Conservation (phyloP, 2,888 invertebrate genomes). For the Diploptera punctata region DNA sequence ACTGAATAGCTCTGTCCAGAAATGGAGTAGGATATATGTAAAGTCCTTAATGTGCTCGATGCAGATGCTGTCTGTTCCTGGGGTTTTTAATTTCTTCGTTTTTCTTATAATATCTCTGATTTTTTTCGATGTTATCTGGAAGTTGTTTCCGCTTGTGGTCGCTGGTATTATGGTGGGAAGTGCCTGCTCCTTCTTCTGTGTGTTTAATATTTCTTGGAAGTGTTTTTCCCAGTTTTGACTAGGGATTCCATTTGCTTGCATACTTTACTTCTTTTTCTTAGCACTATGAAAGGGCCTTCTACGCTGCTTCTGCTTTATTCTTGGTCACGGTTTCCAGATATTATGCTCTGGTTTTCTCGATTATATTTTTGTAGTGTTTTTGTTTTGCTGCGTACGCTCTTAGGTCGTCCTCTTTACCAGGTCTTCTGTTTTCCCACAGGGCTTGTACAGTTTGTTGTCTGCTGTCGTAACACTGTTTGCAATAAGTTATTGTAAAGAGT, state of each 20-base stretch:
- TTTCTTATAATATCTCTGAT: neutral
- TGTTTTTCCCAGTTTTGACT: neutral
- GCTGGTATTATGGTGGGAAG: neutral
- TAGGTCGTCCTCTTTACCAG: neutral
- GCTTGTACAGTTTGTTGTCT: neutral
- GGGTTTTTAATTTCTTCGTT: neutral
- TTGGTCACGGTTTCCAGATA: neutral
- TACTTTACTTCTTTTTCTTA: neutral
- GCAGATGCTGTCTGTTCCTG: neutral
- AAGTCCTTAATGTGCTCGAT: neutral
- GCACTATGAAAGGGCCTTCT: neutral
- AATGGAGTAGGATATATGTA: no score
- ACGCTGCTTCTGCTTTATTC: neutral
- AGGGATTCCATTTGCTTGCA: neutral
- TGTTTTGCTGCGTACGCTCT: neutral
- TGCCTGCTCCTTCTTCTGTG: neutral
- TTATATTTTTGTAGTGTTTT: neutral
- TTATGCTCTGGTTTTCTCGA: neutral
- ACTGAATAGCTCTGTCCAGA: neutral
- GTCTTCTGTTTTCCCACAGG: neutral
- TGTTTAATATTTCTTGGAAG: neutral
- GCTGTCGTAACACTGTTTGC: neutral
- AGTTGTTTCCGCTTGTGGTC: neutral
- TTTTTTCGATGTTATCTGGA: neutral
- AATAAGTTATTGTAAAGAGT: no score